A percentile compares a stretch with the other conserved stretches of the same genome.
phyloP scores from a whole-genome alignment of 2,113 vertebrate species.

The Petrocephalus microphthalmus region DNA sequence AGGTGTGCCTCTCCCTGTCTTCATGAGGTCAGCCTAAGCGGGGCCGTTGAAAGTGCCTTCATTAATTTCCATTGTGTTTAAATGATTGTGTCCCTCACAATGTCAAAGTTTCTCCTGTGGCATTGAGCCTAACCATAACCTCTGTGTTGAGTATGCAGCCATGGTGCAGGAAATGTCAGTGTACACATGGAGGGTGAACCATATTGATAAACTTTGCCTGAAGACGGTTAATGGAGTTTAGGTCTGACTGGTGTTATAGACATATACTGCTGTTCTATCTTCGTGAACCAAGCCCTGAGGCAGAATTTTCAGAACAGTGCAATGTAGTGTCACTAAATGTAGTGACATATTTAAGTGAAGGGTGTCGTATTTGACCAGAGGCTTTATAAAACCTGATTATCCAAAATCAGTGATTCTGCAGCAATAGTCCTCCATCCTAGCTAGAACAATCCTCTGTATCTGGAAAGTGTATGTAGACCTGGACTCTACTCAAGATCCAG shows the following conservation, averaged over 20 bases:
- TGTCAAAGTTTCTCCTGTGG: not conserved
- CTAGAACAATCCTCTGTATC: slow-evolving; percentile 90
- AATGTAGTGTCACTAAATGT: not conserved
- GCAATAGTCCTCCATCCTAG: slow-evolving; percentile 80
- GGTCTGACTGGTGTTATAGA: not conserved
- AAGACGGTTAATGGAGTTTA: not conserved
- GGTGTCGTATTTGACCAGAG: not conserved
- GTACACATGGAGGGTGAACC: not conserved
- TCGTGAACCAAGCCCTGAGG: too few relatives aligned
- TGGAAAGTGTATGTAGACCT: slow-evolving; percentile 81
- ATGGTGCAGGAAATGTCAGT: not conserved
- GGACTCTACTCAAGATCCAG: slow-evolving; percentile 85
- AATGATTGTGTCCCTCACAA: not conserved
- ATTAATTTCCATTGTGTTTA: not conserved
- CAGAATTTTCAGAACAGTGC: not conserved
- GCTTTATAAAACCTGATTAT: not conserved
- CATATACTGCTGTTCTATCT: not conserved
- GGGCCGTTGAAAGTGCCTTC: not conserved
- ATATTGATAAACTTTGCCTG: not conserved
- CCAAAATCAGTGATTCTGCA: not conserved
- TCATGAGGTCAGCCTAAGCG: not conserved
- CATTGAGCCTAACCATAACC: not conserved
- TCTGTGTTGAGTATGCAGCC: not conserved
- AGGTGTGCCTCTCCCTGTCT: not conserved
- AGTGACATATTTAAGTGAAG: not conserved